Conservation (phyloP, 2,888 invertebrate genomes). For the Heliconius ethilla region DNA sequence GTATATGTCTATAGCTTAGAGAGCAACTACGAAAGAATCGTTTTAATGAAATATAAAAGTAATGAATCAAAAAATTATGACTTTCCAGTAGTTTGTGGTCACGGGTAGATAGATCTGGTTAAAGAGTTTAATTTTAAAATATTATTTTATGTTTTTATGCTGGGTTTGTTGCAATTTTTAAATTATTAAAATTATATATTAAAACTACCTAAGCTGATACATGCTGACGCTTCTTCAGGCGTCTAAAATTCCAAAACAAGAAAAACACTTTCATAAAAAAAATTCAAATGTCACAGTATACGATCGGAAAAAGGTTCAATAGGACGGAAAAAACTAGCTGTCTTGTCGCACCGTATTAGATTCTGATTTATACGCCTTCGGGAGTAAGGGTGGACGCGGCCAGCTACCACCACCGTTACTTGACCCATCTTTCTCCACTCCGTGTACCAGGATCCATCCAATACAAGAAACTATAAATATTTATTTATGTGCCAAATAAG, state of each 20-base stretch:
- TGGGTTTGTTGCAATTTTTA: too few relatives aligned
- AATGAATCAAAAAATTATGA: neutral
- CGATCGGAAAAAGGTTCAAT: conserved; percentile 65
- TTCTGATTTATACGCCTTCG: conserved; percentile 76
- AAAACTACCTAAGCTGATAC: neutral
- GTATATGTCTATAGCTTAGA: neutral
- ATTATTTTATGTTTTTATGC: too few relatives aligned
- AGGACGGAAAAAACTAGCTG: conserved; percentile 74
- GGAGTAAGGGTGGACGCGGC: conserved; percentile 69
- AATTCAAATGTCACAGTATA: conserved; percentile 43
- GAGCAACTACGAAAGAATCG: neutral
- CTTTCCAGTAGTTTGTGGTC: too few relatives aligned
- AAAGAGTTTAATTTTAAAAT: too few relatives aligned
- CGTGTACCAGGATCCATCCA: conserved; percentile 38
- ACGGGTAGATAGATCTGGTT: too few relatives aligned
- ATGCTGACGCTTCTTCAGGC: neutral
- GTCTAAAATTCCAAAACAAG: conserved; percentile 11
- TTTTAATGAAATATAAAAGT: neutral
- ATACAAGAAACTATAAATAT: conserved; percentile 52
- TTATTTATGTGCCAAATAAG: conserved; percentile 57
- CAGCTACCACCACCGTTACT: conserved; percentile 55
- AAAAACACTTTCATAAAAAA: conserved; percentile 30
- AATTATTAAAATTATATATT: too few relatives aligned
- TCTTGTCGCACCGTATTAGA: conserved; percentile 74
- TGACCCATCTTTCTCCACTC: conserved; percentile 56